phyloP scores from a whole-genome alignment of 2,888 invertebrate species.

The Heliconius cydno region DNA sequence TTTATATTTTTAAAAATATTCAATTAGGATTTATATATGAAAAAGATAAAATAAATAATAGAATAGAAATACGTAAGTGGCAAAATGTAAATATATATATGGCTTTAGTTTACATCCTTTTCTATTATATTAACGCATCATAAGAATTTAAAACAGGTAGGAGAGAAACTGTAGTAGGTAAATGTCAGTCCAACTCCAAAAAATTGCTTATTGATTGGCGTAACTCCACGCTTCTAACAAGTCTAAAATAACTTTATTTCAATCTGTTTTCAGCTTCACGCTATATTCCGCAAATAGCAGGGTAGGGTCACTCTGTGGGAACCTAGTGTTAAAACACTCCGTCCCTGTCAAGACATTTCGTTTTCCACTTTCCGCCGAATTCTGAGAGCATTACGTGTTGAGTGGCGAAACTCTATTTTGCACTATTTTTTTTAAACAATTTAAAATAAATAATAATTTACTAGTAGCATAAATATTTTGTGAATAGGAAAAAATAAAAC shows the following conservation, averaged over 20 bases:
- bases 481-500: slow-evolving; percentile 24
- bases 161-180: background rate
- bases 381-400: too few species aligned
- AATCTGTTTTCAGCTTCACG: background rate
- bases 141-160: background rate
- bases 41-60: background rate
- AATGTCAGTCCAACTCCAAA: background rate
- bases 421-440: background rate
- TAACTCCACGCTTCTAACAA: background rate
- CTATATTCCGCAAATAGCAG: too few species aligned
- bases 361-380: too few species aligned
- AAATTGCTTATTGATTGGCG: background rate
- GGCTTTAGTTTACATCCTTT: background rate
- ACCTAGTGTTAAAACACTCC: too few species aligned
- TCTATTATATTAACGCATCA: background rate
- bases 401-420: too few species aligned
- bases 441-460: background rate
- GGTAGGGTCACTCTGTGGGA: too few species aligned
- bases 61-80: too few species aligned
- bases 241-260: background rate
- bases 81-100: slow-evolving; percentile 3
- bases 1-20: background rate
- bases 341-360: too few species aligned
- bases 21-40: background rate
- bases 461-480: background rate